phyloP scores from a whole-genome alignment of 2,888 invertebrate species.

The Perdita meconis region DNA sequence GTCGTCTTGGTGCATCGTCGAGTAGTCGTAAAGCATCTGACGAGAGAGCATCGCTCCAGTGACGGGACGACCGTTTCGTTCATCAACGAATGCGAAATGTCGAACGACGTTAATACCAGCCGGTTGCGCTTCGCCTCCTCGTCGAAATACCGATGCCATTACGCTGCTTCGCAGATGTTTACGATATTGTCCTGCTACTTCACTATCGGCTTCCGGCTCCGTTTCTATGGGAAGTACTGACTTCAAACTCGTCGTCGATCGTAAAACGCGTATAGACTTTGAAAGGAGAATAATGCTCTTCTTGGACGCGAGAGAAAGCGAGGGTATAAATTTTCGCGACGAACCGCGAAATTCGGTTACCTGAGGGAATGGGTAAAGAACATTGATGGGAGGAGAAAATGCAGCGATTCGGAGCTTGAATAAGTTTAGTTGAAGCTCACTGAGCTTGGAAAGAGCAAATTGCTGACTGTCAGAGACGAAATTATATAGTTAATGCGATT shows the following conservation, averaged over 20 bases:
- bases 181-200: background rate
- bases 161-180: background rate
- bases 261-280: background rate
- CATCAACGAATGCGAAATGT: constrained; percentile 1
- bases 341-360: constrained; percentile 22
- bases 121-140: background rate
- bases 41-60: background rate
- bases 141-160: constrained; percentile 14
- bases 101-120: constrained; percentile 10
- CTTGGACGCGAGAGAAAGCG: background rate
- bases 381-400: background rate
- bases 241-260: constrained; percentile 3
- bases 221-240: background rate
- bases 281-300: background rate
- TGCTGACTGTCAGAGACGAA: too few relatives aligned
- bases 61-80: background rate
- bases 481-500: too few relatives aligned
- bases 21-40: constrained; percentile 1
- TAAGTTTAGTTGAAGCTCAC: too few relatives aligned
- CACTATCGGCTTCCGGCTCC: background rate
- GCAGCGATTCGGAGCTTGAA: too few relatives aligned
- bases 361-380: constrained; percentile 7
- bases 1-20: background rate
- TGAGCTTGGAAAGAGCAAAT: background rate
- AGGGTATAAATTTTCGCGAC: constrained; percentile 4